Evolutionary conservation across 1,140 invertebrate genomes (phyloP), one percentile per base, ranked within the genome.

Genomic region (Lithobius niger): DNA sequence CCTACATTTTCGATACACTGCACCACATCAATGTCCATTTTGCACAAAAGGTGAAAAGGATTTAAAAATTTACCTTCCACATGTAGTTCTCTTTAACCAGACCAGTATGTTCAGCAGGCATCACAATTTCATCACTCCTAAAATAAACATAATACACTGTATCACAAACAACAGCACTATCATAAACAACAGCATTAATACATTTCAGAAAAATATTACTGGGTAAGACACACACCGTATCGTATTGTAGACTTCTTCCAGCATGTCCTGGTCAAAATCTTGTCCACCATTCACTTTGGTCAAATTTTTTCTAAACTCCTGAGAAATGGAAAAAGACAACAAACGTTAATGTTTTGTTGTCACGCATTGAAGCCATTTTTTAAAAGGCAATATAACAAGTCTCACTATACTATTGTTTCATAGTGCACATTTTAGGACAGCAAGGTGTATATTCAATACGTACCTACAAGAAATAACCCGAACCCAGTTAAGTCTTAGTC

Each of bases 41-140:
- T n/a, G n/a, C n/a, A n/a, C n/a, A n/a, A n/a, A n/a, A n/a, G n/a
- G n/a, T n/a, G n/a, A n/a, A n/a, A n/a, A n/a, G n/a, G n/a, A n/a
- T n/a, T n/a, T n/a, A 36, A 52, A 15, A n/a, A 59, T 47, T 60
- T 59, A 73, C 86, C 68, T 97, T 97, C 96, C 96, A 99, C 27
- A 96, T 66, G 74, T 99, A 99, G 69, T 97, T 97, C 65, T 99
- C 96, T 58, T 83, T 84, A 0, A 99, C 86, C 4, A 89, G 63
- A 1, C 96, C 96, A 0, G 83, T 88, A 63, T 97, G 94, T 70
- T 99, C 97, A 1, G 93, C 90, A 3, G 97, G 97, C 94, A 99
- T 97, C 0, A 99, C 86, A 65, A 99, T 99, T 77, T 99, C 97
- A 58, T 99, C 91, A 65, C 77, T 83, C 66, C 89, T 92, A 61